Base-by-base conservation (phyloP, 2,113 vertebrate genomes). In the Hippocampus abdominalis region DNA sequence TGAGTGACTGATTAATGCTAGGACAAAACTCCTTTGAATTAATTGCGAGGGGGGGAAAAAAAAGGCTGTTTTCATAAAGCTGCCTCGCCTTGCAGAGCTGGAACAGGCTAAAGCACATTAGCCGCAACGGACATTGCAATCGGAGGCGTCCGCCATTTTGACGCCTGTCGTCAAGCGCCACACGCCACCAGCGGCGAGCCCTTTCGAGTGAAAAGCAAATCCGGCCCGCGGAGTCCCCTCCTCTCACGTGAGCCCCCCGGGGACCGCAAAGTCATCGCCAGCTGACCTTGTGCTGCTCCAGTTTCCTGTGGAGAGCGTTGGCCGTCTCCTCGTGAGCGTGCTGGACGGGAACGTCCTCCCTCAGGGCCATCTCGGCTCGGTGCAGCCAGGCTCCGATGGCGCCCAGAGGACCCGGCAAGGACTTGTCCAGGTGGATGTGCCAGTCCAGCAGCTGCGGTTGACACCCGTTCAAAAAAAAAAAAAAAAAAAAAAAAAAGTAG, bases 321-420 rank as follows among this genome's bases (percentile, higher is more conserved):
- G 96, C 97, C 0, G 96, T 98, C 87, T 99, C 97, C 48, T 99
- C 97, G 0, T 97, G 95, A 74, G 89, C 93, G 72, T 97, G 96
- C n/a, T 98, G 95, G 68, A 94, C 70, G 10, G 91, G 77, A 15
- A 98, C 87, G 80, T 98, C 97, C 71, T 98, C 97, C 78, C 92
- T 91, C 56, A 99, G 90, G 72, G 94, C 94, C 36, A 94, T 80
- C 81, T 99, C 97, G 23, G 94, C 97, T 71, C 93, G 90, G 81
- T 95, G 95, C 0, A 98, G 89, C 97, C 96, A 98, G 74, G 95
- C 94, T 36, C 95, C 96, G 12, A 99, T 96, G 59, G 91, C 92
- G n/a, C 96, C 96, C 89, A 99, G 87, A 51, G 95, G 95, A 10
- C 93, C 94, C 25, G 97, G 97, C 68, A 99, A 92, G 72, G 94